A percentile compares a stretch with the other conserved stretches of the same genome.
Evolutionary conservation across 2,888 invertebrate species (phyloP).

Genomic region (Erebia ligea): DNA sequence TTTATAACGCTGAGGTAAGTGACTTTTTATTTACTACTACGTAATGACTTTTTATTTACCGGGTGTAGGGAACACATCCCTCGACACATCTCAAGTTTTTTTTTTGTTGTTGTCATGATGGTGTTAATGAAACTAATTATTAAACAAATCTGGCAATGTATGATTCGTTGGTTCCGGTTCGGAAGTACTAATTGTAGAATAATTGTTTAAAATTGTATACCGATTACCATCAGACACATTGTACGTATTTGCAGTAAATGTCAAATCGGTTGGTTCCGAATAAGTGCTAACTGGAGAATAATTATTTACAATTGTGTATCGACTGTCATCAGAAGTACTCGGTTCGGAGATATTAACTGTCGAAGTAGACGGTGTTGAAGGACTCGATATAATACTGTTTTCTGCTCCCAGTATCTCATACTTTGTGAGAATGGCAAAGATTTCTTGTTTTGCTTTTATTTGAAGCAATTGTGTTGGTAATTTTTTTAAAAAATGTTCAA

Average conservation of each 20-base stretch:
- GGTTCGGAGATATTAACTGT: slow-evolving; percentile 8
- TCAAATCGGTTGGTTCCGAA: slow-evolving; percentile 8
- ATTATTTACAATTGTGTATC: slow-evolving; percentile 9
- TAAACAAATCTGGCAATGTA: slow-evolving; percentile 7
- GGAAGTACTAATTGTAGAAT: not conserved
- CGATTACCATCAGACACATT: not conserved
- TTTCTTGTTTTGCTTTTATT: slow-evolving; percentile 7
- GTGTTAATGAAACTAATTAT: slow-evolving; percentile 7
- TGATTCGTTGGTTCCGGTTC: slow-evolving; percentile 7
- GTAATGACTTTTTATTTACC: no score
- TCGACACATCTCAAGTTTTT: not conserved
- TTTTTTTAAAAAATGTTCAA: slow-evolving; percentile 7
- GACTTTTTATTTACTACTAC: no score
- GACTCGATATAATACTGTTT: slow-evolving; percentile 9
- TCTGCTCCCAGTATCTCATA: slow-evolving; percentile 8
- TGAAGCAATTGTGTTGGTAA: slow-evolving; percentile 1
- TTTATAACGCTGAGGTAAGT: no score
- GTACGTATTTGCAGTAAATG: slow-evolving; percentile 7
- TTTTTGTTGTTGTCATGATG: slow-evolving; percentile 7
- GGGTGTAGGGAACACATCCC: no score
- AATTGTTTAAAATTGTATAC: not conserved
- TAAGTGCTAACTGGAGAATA: slow-evolving; percentile 10
- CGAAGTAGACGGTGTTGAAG: slow-evolving; percentile 8
- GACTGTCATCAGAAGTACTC: slow-evolving; percentile 11
- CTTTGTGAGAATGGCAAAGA: slow-evolving; percentile 5